phyloP scores from a whole-genome alignment of 2,797 vertebrate genomes.

The Cynopterus sphinx region DNA sequence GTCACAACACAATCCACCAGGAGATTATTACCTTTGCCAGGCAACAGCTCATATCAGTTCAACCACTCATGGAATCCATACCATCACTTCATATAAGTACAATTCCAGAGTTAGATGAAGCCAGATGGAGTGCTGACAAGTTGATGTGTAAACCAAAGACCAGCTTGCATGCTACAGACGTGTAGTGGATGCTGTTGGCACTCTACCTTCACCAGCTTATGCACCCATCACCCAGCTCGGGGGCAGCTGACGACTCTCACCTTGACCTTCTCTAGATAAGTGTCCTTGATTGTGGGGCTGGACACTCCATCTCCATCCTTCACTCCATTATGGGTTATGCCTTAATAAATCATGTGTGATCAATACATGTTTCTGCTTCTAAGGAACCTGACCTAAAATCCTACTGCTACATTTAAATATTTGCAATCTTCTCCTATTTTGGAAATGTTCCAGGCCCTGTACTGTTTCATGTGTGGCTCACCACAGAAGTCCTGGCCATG shows the following conservation, averaged over 20 bases:
- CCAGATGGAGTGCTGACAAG: rapidly evolving
- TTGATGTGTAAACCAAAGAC: background rate
- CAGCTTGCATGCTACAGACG: background rate
- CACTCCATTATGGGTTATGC: background rate
- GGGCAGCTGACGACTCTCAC: background rate
- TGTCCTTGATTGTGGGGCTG: background rate
- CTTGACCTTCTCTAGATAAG: background rate
- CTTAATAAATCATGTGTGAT: background rate
- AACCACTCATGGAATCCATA: background rate
- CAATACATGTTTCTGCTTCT: background rate
- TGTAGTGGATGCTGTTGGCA: background rate
- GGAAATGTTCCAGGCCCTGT: background rate
- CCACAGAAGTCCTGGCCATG: background rate
- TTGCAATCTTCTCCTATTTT: background rate
- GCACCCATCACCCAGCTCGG: too few relatives aligned
- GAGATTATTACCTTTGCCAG: background rate
- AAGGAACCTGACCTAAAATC: background rate
- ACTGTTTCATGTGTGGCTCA: background rate
- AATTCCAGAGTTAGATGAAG: background rate
- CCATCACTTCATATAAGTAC: background rate
- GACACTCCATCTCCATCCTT: background rate
- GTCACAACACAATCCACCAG: background rate
- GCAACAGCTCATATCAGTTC: background rate
- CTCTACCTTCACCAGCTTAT: background rate
- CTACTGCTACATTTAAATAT: background rate